phyloP scores from a whole-genome alignment of 2,888 invertebrate genomes.

The Amblyjoppa proteus region DNA sequence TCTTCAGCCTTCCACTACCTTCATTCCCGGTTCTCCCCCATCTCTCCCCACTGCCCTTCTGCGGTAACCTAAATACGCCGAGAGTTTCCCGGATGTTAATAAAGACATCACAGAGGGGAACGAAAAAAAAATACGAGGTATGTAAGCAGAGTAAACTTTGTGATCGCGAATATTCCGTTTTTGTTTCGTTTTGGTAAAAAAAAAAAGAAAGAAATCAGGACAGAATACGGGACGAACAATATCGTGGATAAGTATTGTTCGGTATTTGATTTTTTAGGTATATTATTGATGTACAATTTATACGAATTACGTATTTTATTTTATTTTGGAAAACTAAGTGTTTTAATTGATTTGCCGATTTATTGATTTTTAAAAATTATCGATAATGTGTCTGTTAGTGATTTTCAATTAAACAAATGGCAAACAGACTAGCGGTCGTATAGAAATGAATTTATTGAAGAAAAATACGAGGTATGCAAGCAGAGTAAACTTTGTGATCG shows the following conservation, averaged over 20 bases:
- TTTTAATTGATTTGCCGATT: not conserved
- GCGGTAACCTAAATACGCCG: constrained; percentile 66
- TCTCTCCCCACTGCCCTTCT: constrained; percentile 22
- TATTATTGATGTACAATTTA: not conserved
- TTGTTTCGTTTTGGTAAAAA: not conserved
- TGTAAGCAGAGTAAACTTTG: constrained; percentile 1
- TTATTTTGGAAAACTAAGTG: not conserved
- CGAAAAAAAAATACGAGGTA: not conserved
- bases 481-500: not conserved
- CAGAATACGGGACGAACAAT: not conserved
- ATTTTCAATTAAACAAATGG: too few relatives aligned
- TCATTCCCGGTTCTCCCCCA: constrained; percentile 19
- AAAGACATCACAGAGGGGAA: constrained; percentile 43
- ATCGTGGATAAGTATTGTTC: not conserved
- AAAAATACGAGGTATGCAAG: not conserved
- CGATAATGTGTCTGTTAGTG: too few relatives aligned
- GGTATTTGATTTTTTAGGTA: not conserved
- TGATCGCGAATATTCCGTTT: not conserved
- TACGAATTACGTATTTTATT: not conserved
- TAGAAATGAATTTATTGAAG: too few relatives aligned
- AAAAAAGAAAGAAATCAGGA: not conserved
- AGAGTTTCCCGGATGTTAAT: constrained; percentile 65
- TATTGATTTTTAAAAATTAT: too few relatives aligned
- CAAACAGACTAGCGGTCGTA: too few relatives aligned
- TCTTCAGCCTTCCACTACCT: constrained; percentile 51